These are phyloP conservation scores for Orthosia gothica DNA, from an alignment of 2,888 invertebrate species.

Conservation along the genomic window DNA sequence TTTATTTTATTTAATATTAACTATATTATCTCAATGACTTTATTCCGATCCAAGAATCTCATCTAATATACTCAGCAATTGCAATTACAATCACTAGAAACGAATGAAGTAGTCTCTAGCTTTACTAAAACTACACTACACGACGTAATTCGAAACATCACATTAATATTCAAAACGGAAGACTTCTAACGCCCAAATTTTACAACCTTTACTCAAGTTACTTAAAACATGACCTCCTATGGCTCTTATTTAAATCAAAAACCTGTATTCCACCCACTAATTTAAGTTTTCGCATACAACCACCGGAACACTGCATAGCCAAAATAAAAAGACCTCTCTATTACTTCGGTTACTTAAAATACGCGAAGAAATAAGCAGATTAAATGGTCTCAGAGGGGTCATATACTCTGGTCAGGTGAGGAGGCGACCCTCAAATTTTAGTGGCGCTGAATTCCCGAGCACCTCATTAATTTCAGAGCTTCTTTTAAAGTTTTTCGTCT, in stretches of 20 bases:
- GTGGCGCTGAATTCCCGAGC: constrained; percentile 71
- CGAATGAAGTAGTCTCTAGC: background rate
- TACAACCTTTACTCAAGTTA: background rate
- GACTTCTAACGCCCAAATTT: background rate
- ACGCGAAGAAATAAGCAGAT: constrained; percentile 36
- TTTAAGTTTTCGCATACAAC: constrained; percentile 70
- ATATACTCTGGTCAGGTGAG: constrained; percentile 48
- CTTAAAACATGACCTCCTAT: constrained; percentile 44
- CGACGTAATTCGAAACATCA: background rate
- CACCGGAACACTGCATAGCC: constrained; percentile 53
- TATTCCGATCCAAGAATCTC: background rate
- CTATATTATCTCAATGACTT: too few relatives aligned
- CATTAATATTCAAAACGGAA: background rate
- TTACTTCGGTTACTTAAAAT: constrained; percentile 45
- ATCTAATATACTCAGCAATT: background rate
- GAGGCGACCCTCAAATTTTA: constrained; percentile 71
- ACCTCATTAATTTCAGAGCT: constrained; percentile 79
- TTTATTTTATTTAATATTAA: too few relatives aligned
- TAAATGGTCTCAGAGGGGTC: constrained; percentile 54
- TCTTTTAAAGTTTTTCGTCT: constrained; percentile 74
- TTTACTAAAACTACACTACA: background rate
- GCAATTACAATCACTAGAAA: too few relatives aligned
- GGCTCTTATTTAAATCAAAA: constrained; percentile 45
- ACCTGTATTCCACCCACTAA: constrained; percentile 64
- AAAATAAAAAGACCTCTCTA: constrained; percentile 49